Evolutionary conservation across 2,797 vertebrate genomes (phyloP).

Genomic region (Aeoliscus strigatus): DNA sequence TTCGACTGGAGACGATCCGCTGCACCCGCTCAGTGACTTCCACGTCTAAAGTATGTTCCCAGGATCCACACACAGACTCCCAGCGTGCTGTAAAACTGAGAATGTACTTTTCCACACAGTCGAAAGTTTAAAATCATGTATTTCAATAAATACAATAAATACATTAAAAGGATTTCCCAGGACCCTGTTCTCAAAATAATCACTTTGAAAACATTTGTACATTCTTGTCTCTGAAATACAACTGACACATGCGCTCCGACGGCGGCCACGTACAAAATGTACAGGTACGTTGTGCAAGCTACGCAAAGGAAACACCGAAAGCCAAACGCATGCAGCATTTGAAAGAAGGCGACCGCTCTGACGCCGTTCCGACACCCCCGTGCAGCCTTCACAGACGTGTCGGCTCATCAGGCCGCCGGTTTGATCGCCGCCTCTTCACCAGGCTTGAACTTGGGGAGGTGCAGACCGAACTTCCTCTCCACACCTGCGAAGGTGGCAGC

Average conservation of each 20-base stretch:
- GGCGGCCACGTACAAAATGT: constrained; percentile 94
- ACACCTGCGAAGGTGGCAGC: constrained; percentile 90
- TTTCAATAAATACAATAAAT: constrained; percentile 81
- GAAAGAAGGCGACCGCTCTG: constrained; percentile 53
- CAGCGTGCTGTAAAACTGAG: constrained; percentile 43
- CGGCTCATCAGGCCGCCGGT: constrained; percentile 59
- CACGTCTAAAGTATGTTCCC: constrained; percentile 12
- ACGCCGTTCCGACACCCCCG: no score
- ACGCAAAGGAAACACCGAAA: constrained; percentile 74
- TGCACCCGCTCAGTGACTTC: constrained; percentile 45
- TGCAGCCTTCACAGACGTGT: constrained; percentile 24
- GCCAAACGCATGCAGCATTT: constrained; percentile 79
- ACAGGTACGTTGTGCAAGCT: constrained; percentile 83
- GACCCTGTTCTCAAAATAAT: constrained; percentile 79
- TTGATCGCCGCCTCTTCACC: constrained; percentile 54
- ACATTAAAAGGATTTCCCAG: constrained; percentile 67
- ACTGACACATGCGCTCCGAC: constrained; percentile 80
- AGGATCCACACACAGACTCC: constrained; percentile 22
- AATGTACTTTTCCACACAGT: constrained; percentile 64
- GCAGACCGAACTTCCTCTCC: constrained; percentile 93
- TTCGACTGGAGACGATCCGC: constrained; percentile 32
- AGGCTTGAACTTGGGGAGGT: constrained; percentile 89
- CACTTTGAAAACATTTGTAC: constrained; percentile 90
- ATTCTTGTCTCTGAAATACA: constrained; percentile 73
- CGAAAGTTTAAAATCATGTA: constrained; percentile 74